Evolutionary conservation across 2,888 invertebrate genomes (phyloP).

Genomic region (Camponotus fellah): DNA sequence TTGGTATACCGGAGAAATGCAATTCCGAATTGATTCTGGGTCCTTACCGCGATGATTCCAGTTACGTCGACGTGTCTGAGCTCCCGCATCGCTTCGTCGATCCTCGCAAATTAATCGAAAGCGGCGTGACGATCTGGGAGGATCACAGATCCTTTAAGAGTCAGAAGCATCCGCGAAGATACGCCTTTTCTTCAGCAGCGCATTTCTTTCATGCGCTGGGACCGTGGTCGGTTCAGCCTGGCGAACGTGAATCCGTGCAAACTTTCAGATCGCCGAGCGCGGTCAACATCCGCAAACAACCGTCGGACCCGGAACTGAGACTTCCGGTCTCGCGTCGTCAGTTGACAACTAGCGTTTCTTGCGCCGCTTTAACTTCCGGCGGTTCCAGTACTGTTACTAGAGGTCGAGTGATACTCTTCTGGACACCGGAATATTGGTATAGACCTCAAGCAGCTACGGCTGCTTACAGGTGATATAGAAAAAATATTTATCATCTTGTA

Average conservation of each 20-base stretch:
- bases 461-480: constrained; percentile 81
- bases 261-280: constrained; percentile 85
- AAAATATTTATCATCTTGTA: background rate
- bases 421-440: constrained; percentile 88
- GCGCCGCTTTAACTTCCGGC: constrained; percentile 81
- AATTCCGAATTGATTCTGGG: constrained; percentile 85
- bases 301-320: constrained; percentile 84
- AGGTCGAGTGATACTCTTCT: constrained; percentile 86
- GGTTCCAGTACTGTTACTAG: constrained; percentile 66
- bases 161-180: constrained; percentile 85
- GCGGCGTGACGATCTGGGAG: constrained; percentile 79
- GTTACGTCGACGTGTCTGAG: constrained; percentile 15
- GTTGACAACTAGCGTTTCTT: constrained; percentile 86
- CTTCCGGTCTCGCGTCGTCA: constrained; percentile 86
- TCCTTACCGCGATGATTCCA: constrained; percentile 65
- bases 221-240: constrained; percentile 86
- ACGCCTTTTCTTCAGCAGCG: constrained; percentile 86
- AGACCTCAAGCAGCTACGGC: constrained; percentile 86
- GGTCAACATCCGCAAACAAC: constrained; percentile 84
- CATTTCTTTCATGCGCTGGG: constrained; percentile 87
- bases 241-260: constrained; percentile 86
- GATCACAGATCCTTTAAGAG: constrained; percentile 29
- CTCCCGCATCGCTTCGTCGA: constrained; percentile 41
- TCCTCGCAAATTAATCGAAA: constrained; percentile 73
- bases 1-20: constrained; percentile 86